These are phyloP conservation scores for Subacronicta megacephala DNA, from an alignment of 2,888 invertebrate species.

Conservation along the genomic window DNA sequence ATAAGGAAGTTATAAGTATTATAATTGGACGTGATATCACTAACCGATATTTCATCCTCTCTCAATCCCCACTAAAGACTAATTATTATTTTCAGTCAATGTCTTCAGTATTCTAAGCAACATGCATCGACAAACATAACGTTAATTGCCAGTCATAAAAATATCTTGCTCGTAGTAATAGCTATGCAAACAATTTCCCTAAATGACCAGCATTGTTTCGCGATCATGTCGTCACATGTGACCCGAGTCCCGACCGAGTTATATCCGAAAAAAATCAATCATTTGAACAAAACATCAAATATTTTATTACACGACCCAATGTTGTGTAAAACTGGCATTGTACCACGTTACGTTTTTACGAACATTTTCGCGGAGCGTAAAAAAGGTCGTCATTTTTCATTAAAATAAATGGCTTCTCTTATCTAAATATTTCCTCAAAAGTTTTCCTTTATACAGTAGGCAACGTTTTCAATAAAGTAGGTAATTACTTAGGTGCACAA, in stretches of 20 bases:
- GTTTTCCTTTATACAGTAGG: conserved; percentile 53
- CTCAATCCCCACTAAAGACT: too few relatives aligned
- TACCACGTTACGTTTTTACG: conserved; percentile 50
- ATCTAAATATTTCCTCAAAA: conserved; percentile 66
- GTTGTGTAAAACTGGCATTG: conserved; percentile 57
- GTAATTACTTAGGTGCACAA: conserved; percentile 64
- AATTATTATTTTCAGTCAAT: too few relatives aligned
- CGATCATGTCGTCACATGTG: conserved; percentile 34
- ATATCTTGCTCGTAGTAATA: conserved; percentile 24
- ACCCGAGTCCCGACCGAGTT: not conserved
- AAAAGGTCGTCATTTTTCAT: conserved; percentile 71
- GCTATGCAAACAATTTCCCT: conserved; percentile 29
- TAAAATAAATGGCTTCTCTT: conserved; percentile 73
- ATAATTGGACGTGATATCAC: too few relatives aligned
- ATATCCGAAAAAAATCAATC: conserved; percentile 44
- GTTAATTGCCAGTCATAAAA: conserved; percentile 36
- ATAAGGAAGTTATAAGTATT: too few relatives aligned
- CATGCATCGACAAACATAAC: conserved; percentile 15
- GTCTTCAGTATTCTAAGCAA: not conserved
- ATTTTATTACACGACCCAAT: conserved; percentile 59
- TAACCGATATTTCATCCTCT: too few relatives aligned
- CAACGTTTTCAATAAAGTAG: conserved; percentile 61
- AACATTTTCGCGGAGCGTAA: conserved; percentile 55
- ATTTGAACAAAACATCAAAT: conserved; percentile 48
- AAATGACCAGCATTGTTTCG: conserved; percentile 36